These are phyloP conservation scores for Opisthograptis luteolata DNA, from an alignment of 2,888 invertebrate genomes.

Conservation along the genomic window DNA sequence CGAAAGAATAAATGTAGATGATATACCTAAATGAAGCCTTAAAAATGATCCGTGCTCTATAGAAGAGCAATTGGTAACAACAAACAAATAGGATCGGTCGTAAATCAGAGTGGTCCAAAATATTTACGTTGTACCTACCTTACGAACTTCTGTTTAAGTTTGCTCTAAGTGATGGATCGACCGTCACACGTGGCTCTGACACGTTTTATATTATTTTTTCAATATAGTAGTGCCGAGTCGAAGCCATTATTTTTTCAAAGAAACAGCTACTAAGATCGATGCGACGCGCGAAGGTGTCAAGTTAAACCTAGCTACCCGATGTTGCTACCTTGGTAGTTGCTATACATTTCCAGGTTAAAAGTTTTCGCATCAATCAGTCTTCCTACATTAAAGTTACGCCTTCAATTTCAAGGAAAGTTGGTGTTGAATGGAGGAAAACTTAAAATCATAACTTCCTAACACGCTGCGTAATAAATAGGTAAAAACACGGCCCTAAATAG, in stretches of 20 bases:
- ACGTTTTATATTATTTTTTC: conserved; percentile 35
- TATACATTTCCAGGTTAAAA: conserved; percentile 33
- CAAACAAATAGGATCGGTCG: conserved; percentile 25
- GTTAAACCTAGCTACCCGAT: conserved; percentile 10
- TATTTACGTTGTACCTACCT: conserved; percentile 21
- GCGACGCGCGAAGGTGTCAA: conserved; percentile 20
- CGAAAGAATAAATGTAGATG: no score
- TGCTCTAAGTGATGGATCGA: conserved; percentile 39
- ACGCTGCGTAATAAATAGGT: conserved; percentile 10
- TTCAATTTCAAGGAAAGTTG: conserved; percentile 23
- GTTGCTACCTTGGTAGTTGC: conserved; percentile 13
- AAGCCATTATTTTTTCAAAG: conserved; percentile 27
- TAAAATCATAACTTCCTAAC: conserved; percentile 27
- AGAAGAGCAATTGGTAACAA: conserved; percentile 19
- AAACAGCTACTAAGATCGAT: conserved; percentile 36
- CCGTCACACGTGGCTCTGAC: conserved; percentile 37
- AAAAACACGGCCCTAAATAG: no score
- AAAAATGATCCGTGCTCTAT: conserved; percentile 17
- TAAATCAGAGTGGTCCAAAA: conserved; percentile 31
- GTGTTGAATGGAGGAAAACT: conserved; percentile 20
- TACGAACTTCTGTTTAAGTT: conserved; percentile 32
- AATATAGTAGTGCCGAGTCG: conserved; percentile 28
- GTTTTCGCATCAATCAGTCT: conserved; percentile 41
- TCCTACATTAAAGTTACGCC: conserved; percentile 21
- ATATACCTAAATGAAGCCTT: conserved; percentile 8